Evolutionary conservation across 2,113 vertebrate species (phyloP).

Genomic region (Marmota flaviventris): DNA sequence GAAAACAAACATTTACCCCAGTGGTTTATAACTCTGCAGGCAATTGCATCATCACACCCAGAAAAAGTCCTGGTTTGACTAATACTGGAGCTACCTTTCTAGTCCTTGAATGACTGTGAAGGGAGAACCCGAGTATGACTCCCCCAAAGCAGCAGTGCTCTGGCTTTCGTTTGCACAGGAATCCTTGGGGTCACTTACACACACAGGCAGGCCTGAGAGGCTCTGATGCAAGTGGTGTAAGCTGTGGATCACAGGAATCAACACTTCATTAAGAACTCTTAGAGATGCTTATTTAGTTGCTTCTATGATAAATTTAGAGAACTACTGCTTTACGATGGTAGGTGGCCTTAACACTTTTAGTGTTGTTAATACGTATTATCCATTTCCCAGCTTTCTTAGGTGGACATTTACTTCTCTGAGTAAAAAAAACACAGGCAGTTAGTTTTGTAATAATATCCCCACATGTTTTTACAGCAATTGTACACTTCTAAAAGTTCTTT

Average conservation of each 20-base stretch:
- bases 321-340: background rate
- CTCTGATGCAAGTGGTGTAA: background rate
- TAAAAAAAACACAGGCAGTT: background rate
- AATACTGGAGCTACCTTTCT: background rate
- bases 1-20: background rate
- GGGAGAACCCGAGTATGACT: background rate
- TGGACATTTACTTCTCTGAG: background rate
- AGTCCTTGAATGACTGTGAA: background rate
- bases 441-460: slow-evolving; percentile 9
- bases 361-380: background rate
- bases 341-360: background rate
- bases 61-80: background rate
- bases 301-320: background rate
- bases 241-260: background rate
- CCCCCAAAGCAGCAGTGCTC: background rate
- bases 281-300: background rate
- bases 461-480: background rate
- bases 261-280: background rate
- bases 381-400: background rate
- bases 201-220: background rate
- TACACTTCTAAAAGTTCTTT: slow-evolving; percentile 9
- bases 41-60: background rate
- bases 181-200: background rate
- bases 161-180: background rate
- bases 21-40: background rate